Evolutionary conservation across 2,888 invertebrate species (phyloP), one percentile per base, ranked within the genome.

Genomic region (Oligia strigilis): DNA sequence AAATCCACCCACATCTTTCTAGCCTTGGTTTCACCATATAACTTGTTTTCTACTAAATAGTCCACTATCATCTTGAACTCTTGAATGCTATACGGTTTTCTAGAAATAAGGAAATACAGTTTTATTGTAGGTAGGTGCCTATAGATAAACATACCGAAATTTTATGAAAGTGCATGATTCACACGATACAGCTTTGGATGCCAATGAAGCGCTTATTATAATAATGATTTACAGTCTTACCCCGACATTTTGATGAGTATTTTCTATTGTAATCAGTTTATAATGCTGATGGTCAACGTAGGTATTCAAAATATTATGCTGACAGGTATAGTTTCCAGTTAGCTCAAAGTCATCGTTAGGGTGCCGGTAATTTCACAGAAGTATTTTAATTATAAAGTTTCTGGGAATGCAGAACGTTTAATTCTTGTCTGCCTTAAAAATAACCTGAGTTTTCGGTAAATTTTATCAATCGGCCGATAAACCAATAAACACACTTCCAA

Each of bases 1-100:
- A 93, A 95, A 64, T 96, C 94, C 88, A 95, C 91, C 97, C 97
- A 97, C 95, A 97, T 95, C 89, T 95, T 97, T 78, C 96, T 92
- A 19, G 95, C 97, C 86, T 87, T 95, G 29, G 93, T 90, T 90
- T 96, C 95, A 75, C 90, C 84, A 84, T 93, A 97, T 8, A 93
- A 92, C 80, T 92, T 94, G 43, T 93, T 91, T 77, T 94, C 92
- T 49, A 89, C 90, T 78, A 97, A 87, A 90, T 96, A 97, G 0
- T 96, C 94, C 71, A 97, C 95, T 77, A 97, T 97, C 4, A 80
- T 82, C 84, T 94, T 96, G 95, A 96, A 94, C 86, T 97, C 97
- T 60, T 87, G 93, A 92, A 96, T 93, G 23, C 93, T 93, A 86
- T 97, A 97, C 1, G 95, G 84, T 92, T 94, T 95, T 72, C 97